A percentile compares a stretch with the other conserved stretches of the same genome.
phyloP scores from a whole-genome alignment of 2,888 invertebrate genomes.

The Apamea monoglypha region DNA sequence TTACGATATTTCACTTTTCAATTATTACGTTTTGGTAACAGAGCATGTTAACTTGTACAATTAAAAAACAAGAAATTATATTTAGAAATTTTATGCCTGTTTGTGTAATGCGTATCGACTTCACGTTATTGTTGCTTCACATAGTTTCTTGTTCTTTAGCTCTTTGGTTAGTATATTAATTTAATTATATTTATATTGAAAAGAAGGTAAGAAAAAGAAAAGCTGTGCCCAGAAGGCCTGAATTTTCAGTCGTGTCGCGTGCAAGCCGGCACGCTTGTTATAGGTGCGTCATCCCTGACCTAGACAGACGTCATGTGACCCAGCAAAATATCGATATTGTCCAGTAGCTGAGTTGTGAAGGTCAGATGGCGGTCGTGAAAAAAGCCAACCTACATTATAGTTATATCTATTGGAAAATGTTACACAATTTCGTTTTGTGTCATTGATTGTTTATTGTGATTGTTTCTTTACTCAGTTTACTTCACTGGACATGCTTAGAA shows the following conservation, averaged over 20 bases:
- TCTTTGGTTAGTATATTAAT: background rate
- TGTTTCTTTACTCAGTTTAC: background rate
- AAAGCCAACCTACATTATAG: slow-evolving; percentile 7
- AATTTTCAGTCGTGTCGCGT: background rate
- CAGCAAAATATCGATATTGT: slow-evolving; percentile 42
- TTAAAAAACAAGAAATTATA: slow-evolving; percentile 28
- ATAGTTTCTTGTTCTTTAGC: background rate
- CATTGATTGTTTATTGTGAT: slow-evolving; percentile 13
- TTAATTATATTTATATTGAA: background rate
- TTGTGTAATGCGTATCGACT: slow-evolving; percentile 17
- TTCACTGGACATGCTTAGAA: background rate
- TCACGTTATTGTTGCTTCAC: background rate
- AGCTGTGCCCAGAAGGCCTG: background rate
- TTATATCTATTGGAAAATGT: slow-evolving; percentile 11
- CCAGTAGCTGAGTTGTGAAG: slow-evolving; percentile 22
- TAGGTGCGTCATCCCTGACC: slow-evolving; percentile 33
- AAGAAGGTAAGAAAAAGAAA: background rate
- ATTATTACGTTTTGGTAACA: slow-evolving; percentile 32
- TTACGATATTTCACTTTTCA: slow-evolving; percentile 10
- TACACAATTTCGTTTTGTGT: slow-evolving; percentile 9
- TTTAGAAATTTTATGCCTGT: slow-evolving; percentile 2
- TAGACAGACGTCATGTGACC: slow-evolving; percentile 33
- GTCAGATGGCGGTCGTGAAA: slow-evolving; percentile 20
- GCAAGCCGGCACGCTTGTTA: background rate
- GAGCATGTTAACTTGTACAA: slow-evolving; percentile 19